Evolutionary conservation across 2,113 vertebrate genomes (phyloP).

Genomic region (Laticauda laticaudata): DNA sequence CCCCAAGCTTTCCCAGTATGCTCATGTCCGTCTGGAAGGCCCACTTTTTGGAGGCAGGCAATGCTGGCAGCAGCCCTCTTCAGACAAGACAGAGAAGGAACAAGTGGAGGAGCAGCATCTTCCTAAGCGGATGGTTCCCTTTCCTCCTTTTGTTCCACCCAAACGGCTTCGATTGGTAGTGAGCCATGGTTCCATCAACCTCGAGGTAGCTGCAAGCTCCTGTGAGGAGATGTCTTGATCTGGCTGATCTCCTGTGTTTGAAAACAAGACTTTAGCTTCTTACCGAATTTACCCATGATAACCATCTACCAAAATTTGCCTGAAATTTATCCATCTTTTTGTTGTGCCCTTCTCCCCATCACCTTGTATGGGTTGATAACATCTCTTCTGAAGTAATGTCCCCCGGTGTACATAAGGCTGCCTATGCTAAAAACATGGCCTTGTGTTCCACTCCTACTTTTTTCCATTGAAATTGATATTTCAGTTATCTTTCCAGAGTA

Average conservation of each 20-base stretch:
- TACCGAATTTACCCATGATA: not conserved
- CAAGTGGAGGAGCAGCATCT: not conserved
- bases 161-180: conserved; percentile 70
- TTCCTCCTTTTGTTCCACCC: conserved; percentile 63
- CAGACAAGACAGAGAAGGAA: not conserved
- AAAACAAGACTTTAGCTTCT: not conserved
- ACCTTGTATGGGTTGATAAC: not conserved
- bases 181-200: conserved; percentile 66
- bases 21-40: conserved; percentile 35
- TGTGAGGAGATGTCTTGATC: conserved; percentile 42
- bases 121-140: conserved; percentile 59
- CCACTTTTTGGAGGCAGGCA: conserved; percentile 9
- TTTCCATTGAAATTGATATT: not conserved
- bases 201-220: conserved; percentile 58
- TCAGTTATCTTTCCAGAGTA: not conserved
- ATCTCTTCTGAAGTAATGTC: not conserved
- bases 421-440: not conserved
- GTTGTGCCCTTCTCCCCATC: not conserved
- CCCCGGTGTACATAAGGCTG: not conserved
- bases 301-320: conserved; percentile 16
- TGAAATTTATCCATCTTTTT: not conserved
- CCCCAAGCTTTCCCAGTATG: conserved; percentile 47
- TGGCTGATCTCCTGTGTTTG: not conserved
- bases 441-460: not conserved
- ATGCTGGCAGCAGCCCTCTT: not conserved